phyloP scores from a whole-genome alignment of 2,113 vertebrate species.

The Eleginops maclovinus region DNA sequence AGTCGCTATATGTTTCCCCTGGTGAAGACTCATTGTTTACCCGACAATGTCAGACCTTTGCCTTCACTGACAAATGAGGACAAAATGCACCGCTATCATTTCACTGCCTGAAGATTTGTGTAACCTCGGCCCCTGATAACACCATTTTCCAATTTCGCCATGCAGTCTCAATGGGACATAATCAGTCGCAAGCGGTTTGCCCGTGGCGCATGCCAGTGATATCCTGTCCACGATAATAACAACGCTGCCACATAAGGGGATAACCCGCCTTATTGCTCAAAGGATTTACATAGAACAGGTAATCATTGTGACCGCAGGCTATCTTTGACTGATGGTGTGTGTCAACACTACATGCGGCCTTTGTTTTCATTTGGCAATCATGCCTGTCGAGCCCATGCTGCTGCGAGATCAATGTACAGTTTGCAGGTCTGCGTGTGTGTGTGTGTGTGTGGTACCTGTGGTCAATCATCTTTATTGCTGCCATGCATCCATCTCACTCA shows the following conservation, averaged over 20 bases:
- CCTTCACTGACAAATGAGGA: slow-evolving; percentile 40
- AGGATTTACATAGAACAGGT: slow-evolving; percentile 79
- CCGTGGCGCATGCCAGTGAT: slow-evolving; percentile 54
- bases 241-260: slow-evolving; percentile 54
- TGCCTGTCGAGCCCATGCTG: slow-evolving; percentile 47
- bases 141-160: slow-evolving; percentile 67
- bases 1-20: slow-evolving; percentile 7
- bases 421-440: slow-evolving; percentile 56
- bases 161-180: slow-evolving; percentile 52
- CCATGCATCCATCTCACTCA: slow-evolving; percentile 61
- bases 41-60: slow-evolving; percentile 33
- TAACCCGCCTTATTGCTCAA: slow-evolving; percentile 75
- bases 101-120: slow-evolving; percentile 37
- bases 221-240: slow-evolving; percentile 68
- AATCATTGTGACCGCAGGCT: slow-evolving; percentile 68
- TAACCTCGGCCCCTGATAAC: slow-evolving; percentile 40
- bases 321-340: slow-evolving; percentile 76
- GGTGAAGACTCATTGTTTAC: slow-evolving; percentile 40
- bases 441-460: slow-evolving; percentile 51
- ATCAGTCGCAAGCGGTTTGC: slow-evolving; percentile 69
- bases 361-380: slow-evolving; percentile 76
- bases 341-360: slow-evolving; percentile 72
- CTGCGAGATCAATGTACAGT: slow-evolving; percentile 66
- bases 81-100: slow-evolving; percentile 39
- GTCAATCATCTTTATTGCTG: slow-evolving; percentile 61